Evolutionary conservation across 2,113 vertebrate genomes (phyloP), one percentile per base, ranked within the genome.

Genomic region (Vanacampus margaritifer): DNA sequence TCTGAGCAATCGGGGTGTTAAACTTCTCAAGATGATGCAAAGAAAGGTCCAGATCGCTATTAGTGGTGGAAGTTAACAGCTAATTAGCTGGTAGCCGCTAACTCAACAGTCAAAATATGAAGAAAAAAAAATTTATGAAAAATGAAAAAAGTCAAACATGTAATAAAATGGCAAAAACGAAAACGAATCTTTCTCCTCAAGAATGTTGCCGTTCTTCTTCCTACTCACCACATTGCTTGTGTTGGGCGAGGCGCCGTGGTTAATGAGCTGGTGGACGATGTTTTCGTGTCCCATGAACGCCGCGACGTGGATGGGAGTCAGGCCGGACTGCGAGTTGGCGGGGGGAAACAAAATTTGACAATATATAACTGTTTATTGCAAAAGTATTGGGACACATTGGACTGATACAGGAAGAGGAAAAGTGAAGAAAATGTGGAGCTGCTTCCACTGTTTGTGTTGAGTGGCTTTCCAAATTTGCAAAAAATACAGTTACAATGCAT

Each of bases 241-340:
- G 79, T 99, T 98, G 11, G 96, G 94, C 16, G 96, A 98, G 70
- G 96, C 96, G 69, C 95, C 95, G 10, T 97, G 95, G 84, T 94
- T 94, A 87, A 95, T 98, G 70, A 99, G 89, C 79, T 98, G 96
- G 0, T 95, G 95, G 67, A 98, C 97, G 4, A 99, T 98, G 92
- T 97, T 98, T 80, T 96, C 95, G 76, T 99, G 96, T 77, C 97
- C 97, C 97, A 99, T 99, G 81, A 99, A 99, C 24, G 97, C 97
- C 84, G 97, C 97, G 62, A 99, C 97, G 65, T 99, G 97, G 90
- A 99, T 98, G 58, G 97, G 97, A 45, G 97, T 98, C 74, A 99
- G 92, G 81, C 97, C 97, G 37, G 97, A 99, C 97, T 98, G 67
- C 4, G 6, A 65, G 37, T 68, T 1, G 10, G 59, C 28, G 28